These are phyloP conservation scores for Coreoperca whiteheadi DNA, from an alignment of 2,113 vertebrate genomes.

Conservation along the genomic window DNA sequence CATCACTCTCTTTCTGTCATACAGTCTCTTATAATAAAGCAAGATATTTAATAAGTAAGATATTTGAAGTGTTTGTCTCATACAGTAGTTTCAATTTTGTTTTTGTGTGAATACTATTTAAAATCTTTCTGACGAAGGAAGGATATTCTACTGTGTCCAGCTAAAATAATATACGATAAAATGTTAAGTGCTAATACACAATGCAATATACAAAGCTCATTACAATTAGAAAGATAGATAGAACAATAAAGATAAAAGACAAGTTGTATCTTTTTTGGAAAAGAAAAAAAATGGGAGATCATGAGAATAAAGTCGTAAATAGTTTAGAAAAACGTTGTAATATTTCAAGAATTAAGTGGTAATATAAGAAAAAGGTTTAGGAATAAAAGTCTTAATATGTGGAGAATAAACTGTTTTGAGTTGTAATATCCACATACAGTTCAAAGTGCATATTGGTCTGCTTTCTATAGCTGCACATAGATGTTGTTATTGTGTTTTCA, in stretches of 20 bases:
- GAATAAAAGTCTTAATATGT: not conserved
- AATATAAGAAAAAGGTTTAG: no score
- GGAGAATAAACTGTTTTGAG: not conserved
- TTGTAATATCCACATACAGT: not conserved
- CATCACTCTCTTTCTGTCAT: constrained; percentile 14
- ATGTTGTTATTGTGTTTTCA: not conserved
- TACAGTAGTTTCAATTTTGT: not conserved
- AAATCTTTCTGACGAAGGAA: not conserved
- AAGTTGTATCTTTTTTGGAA: not conserved
- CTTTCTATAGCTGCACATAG: not conserved
- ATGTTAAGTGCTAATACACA: not conserved
- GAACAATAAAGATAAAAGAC: not conserved
- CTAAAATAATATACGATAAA: not conserved
- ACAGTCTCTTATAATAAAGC: not conserved
- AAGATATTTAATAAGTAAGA: not conserved
- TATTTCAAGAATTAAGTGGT: no score
- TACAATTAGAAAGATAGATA: not conserved
- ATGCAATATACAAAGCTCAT: not conserved
- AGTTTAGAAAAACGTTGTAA: no score
- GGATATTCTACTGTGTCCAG: not conserved
- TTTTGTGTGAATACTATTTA: not conserved
- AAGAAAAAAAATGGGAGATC: not conserved
- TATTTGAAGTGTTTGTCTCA: not conserved
- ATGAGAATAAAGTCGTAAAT: not conserved
- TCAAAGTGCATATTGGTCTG: not conserved